phyloP scores from a whole-genome alignment of 2,797 vertebrate genomes.

The Schizopygopsis pylzovi region DNA sequence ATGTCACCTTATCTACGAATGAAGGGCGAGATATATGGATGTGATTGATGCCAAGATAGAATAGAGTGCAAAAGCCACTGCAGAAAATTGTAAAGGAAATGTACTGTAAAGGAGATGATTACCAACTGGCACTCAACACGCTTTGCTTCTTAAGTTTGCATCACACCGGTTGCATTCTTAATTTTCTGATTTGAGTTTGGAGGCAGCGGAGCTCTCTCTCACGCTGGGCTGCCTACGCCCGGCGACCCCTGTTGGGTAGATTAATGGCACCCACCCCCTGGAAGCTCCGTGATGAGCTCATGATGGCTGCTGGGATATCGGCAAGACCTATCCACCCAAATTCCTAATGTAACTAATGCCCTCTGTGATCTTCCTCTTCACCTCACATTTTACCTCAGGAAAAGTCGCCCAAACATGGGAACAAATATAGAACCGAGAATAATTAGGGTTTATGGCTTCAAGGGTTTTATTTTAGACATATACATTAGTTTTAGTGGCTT shows the following conservation, averaged over 20 bases:
- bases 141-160: slow-evolving; percentile 36
- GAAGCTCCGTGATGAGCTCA: slow-evolving; percentile 53
- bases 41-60: slow-evolving; percentile 31
- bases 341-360: slow-evolving; percentile 55
- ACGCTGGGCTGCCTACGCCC: slow-evolving; percentile 40
- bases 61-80: neutral
- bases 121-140: slow-evolving; percentile 46
- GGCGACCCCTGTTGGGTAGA: slow-evolving; percentile 58
- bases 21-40: neutral
- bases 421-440: neutral
- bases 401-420: slow-evolving; percentile 1
- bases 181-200: slow-evolving; percentile 44
- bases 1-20: slow-evolving; percentile 8
- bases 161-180: slow-evolving; percentile 30
- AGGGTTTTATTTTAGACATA: neutral
- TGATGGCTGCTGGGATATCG: slow-evolving; percentile 54
- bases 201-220: slow-evolving; percentile 34
- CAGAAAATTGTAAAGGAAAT: slow-evolving; percentile 26
- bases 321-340: slow-evolving; percentile 32
- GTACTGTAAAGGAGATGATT: slow-evolving; percentile 37
- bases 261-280: slow-evolving; percentile 56
- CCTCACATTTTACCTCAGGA: slow-evolving; percentile 15
- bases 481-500: neutral
- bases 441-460: neutral
- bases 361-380: slow-evolving; percentile 33